Evolutionary conservation across 1,140 invertebrate genomes (phyloP), one percentile per base, ranked within the genome.

Genomic region (Teleopsis dalmanni): DNA sequence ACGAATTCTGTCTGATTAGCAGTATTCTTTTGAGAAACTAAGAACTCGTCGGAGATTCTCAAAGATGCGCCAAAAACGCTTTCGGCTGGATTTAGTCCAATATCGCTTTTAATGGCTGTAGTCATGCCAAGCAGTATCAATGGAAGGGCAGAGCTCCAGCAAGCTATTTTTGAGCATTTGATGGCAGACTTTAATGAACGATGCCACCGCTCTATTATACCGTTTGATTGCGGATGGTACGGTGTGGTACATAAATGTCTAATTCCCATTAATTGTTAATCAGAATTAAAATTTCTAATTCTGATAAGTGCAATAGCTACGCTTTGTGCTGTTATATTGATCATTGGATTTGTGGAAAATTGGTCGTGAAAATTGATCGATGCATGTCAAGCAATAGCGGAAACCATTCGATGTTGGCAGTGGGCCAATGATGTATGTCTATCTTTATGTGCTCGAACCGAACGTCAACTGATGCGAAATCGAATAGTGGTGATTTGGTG

Each of bases 311-410:
- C 44, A 35, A 23, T 45, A 6, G 58, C 55, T 16, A 62, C 52
- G 4, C 35, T 49, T 19, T 58, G 53, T 9, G 72, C 70, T 7
- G 60, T 54, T 2, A 71, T 72, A 22, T 76, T 65, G 13, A 44
- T 14, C 0, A 75, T 25, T 3, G 74, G 74, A 14, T 71, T 48
- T 3, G 69, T 66, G n/a, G n/a, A n/a, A n/a, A n/a, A n/a, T n/a
- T n/a, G n/a, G n/a, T n/a, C n/a, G n/a, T n/a, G n/a, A n/a, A n/a
- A 59, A 74, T 25, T 66, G 45, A 49, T 77, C 75, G 6, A 75
- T 69, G 5, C 61, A 57, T 0, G 75, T 77, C 0, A 78, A 49
- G 9, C 62, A 54, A 51, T 75, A 74, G 8, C 56, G 19, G 51
- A 52, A 55, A 6, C 60, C 71, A 8, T 69, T 26, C 4, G 59